Percentiles rank a stretch among this genome's conserved stretches.
These are phyloP conservation scores for Agrotis segetum DNA, from an alignment of 2,888 invertebrate genomes.

Conservation along the genomic window DNA sequence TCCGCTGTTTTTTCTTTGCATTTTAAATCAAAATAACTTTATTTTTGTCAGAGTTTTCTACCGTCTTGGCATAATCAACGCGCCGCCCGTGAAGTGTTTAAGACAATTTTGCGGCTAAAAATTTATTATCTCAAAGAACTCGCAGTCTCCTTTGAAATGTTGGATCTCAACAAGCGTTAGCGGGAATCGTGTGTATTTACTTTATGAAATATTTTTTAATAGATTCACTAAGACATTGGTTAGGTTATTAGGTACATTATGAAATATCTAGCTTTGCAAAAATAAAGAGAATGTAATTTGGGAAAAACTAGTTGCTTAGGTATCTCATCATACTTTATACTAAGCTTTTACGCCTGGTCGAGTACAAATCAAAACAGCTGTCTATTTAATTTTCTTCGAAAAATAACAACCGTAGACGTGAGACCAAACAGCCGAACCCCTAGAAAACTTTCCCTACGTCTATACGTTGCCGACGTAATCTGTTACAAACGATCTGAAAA, in stretches of 20 bases:
- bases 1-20: constrained; percentile 83
- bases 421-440: constrained; percentile 49
- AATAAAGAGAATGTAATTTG: background rate
- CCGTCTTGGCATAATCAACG: constrained; percentile 87
- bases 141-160: constrained; percentile 78
- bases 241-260: background rate
- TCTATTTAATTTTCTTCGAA: background rate
- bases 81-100: constrained; percentile 83
- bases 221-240: background rate
- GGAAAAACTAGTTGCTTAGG: background rate
- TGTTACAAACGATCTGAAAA: constrained; percentile 83
- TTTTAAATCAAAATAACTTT: constrained; percentile 89
- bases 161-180: constrained; percentile 59
- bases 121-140: constrained; percentile 80
- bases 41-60: constrained; percentile 84
- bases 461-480: constrained; percentile 70
- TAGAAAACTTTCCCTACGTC: constrained; percentile 51
- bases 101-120: constrained; percentile 84
- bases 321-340: background rate
- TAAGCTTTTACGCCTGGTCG: background rate
- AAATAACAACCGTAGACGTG: constrained; percentile 25
- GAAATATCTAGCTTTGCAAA: background rate
- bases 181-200: constrained; percentile 2
- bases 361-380: background rate
- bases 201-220: constrained; percentile 19